Evolutionary conservation across 1,140 invertebrate species (phyloP).

Genomic region (Euwallacea similis): DNA sequence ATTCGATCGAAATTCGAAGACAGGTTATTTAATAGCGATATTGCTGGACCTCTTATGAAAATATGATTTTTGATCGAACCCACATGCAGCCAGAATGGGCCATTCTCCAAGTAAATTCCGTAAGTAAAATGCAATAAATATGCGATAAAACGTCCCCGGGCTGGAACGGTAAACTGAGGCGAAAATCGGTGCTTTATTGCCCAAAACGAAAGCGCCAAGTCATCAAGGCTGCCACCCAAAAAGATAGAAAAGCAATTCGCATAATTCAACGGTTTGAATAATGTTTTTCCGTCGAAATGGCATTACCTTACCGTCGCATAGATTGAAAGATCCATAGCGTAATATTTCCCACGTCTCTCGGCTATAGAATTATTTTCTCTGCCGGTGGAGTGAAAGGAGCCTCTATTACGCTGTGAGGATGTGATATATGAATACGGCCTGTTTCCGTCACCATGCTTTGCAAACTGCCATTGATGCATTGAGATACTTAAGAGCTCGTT

Average conservation of each 20-base stretch:
- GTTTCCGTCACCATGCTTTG: slow-evolving; percentile 17
- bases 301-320: slow-evolving; percentile 29
- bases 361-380: slow-evolving; percentile 27
- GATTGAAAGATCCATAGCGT: slow-evolving; percentile 32
- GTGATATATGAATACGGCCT: slow-evolving; percentile 27
- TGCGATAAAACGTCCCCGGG: background rate
- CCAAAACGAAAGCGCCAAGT: slow-evolving; percentile 19
- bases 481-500: slow-evolving; percentile 10
- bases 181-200: slow-evolving; percentile 30
- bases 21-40: no score
- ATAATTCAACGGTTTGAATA: slow-evolving; percentile 35
- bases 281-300: slow-evolving; percentile 33
- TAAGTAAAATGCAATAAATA: background rate
- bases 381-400: slow-evolving; percentile 9
- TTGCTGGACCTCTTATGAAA: no score
- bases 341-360: slow-evolving; percentile 32
- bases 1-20: no score
- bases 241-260: slow-evolving; percentile 34
- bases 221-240: slow-evolving; percentile 26
- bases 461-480: slow-evolving; percentile 18
- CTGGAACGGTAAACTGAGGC: slow-evolving; percentile 10
- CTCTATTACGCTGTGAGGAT: slow-evolving; percentile 18
- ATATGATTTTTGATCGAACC: no score
- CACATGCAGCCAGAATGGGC: no score
- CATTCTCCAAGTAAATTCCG: no score